phyloP scores from a whole-genome alignment of 2,797 vertebrate genomes.

The Heliangelus exortis region DNA sequence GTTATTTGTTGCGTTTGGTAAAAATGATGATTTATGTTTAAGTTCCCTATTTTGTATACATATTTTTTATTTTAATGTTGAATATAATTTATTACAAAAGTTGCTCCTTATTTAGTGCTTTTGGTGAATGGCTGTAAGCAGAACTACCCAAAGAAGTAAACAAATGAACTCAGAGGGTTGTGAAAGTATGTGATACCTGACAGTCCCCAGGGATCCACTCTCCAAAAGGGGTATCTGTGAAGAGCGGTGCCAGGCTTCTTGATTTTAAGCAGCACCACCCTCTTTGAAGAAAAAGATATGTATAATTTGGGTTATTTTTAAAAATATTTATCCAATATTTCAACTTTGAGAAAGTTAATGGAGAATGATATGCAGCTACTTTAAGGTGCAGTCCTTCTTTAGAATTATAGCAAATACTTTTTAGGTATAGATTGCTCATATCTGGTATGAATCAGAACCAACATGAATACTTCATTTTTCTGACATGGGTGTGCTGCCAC shows the following conservation, averaged over 20 bases:
- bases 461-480: background rate
- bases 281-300: background rate
- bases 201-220: background rate
- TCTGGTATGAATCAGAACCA: background rate
- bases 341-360: background rate
- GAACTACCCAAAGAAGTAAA: conserved; percentile 15
- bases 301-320: background rate
- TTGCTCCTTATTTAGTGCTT: conserved; percentile 14
- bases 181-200: background rate
- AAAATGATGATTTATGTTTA: background rate
- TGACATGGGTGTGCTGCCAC: background rate
- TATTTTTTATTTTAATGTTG: conserved; percentile 30
- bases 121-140: background rate
- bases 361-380: background rate
- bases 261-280: background rate
- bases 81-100: background rate
- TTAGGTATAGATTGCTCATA: background rate
- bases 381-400: background rate
- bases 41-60: conserved; percentile 12
- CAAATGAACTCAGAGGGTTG: background rate
- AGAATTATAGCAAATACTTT: background rate
- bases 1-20: conserved; percentile 26
- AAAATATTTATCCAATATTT: background rate
- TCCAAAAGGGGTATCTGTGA: background rate
- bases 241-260: background rate